These are phyloP conservation scores for Microcaecilia unicolor DNA, from an alignment of 2,797 vertebrate genomes.

Conservation along the genomic window DNA sequence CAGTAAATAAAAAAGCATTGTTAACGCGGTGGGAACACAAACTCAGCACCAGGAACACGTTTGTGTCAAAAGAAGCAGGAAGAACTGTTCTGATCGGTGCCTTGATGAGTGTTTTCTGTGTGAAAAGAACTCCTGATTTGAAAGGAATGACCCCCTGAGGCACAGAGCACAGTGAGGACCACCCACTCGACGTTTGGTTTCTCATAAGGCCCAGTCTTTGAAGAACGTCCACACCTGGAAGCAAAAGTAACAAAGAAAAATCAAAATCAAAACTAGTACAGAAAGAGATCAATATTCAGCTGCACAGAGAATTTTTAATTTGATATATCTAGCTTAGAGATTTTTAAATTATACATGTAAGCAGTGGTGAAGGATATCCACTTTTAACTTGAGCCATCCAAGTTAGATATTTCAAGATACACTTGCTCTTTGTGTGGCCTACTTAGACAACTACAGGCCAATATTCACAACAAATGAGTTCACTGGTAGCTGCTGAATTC, in stretches of 20 bases:
- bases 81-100: slow-evolving; percentile 62
- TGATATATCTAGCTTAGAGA: not conserved
- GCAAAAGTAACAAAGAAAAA: not conserved
- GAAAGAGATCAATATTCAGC: not conserved
- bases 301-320: too few relatives aligned
- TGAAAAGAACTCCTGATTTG: slow-evolving; percentile 86
- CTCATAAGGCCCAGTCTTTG: slow-evolving; percentile 79
- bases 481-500: too few relatives aligned
- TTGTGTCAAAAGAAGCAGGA: slow-evolving; percentile 55
- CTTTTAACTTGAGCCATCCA: too few relatives aligned
- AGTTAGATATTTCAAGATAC: too few relatives aligned
- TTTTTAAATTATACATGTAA: not conserved
- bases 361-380: too few relatives aligned
- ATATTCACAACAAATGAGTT: too few relatives aligned
- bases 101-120: slow-evolving; percentile 70
- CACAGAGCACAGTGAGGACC: slow-evolving; percentile 42
- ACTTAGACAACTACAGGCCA: too few relatives aligned
- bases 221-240: slow-evolving; percentile 89
- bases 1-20: slow-evolving; percentile 81
- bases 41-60: slow-evolving; percentile 80
- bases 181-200: slow-evolving; percentile 57
- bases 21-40: slow-evolving; percentile 88
- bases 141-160: slow-evolving; percentile 83
- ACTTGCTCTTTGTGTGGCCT: too few relatives aligned
- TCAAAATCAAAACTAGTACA: rapidly evolving